A percentile compares a stretch with the other conserved stretches of the same genome.
phyloP scores from a whole-genome alignment of 2,797 vertebrate species.

The Triplophysa yarkandensis region DNA sequence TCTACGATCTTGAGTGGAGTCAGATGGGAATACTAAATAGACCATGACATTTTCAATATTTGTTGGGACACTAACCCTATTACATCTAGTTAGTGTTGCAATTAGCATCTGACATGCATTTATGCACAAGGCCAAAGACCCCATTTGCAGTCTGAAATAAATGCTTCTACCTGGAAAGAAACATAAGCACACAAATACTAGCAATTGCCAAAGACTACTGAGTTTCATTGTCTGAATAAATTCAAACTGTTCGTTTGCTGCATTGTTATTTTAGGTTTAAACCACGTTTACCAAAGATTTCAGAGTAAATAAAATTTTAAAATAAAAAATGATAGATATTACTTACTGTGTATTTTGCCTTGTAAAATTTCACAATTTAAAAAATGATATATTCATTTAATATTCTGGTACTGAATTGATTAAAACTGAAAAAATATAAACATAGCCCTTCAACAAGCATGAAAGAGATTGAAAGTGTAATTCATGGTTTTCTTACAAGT shows the following conservation, averaged over 20 bases:
- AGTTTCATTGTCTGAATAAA: background rate
- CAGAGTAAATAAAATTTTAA: too few species aligned
- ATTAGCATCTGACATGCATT: conserved; percentile 56
- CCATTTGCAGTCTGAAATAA: conserved; percentile 50
- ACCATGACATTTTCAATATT: conserved; percentile 60
- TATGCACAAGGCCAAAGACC: conserved; percentile 41
- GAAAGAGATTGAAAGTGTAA: too few species aligned
- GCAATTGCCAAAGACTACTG: background rate
- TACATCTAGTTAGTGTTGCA: conserved; percentile 53
- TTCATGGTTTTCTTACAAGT: background rate
- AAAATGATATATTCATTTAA: too few species aligned
- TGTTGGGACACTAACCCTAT: conserved; percentile 57
- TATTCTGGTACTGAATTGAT: too few species aligned
- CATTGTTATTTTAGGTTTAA: background rate
- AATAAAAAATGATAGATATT: too few species aligned
- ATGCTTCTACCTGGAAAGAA: conserved; percentile 41
- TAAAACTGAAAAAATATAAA: too few species aligned
- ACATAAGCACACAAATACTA: conserved; percentile 8
- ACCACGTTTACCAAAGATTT: background rate
- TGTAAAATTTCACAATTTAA: too few species aligned
- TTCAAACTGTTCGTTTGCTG: background rate
- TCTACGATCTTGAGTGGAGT: conserved; percentile 58
- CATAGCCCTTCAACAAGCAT: too few species aligned
- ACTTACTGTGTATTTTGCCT: too few species aligned
- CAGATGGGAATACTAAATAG: conserved; percentile 65